A percentile compares a stretch with the other conserved stretches of the same genome.
Evolutionary conservation across 2,113 vertebrate species (phyloP).

Genomic region (Cettia cetti): DNA sequence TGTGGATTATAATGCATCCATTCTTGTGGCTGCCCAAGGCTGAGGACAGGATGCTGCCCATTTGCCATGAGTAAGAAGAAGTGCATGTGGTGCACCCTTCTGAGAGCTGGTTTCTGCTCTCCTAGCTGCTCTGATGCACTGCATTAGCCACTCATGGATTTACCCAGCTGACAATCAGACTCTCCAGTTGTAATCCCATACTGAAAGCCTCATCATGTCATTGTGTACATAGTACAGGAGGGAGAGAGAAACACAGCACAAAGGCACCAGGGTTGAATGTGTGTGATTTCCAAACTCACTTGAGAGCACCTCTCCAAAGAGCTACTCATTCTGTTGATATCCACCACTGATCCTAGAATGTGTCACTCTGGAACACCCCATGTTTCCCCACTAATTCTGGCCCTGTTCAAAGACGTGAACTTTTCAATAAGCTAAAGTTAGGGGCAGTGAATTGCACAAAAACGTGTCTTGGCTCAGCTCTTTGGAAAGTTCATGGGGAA

Average conservation of each 20-base stretch:
- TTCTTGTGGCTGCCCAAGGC: not conserved
- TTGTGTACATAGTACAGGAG: not conserved
- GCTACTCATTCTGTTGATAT: not conserved
- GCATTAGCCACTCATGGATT: not conserved
- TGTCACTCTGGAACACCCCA: not conserved
- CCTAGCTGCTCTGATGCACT: not conserved
- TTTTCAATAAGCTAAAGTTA: not conserved
- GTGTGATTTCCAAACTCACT: not conserved
- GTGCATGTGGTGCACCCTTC: fast-evolving
- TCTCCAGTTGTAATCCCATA: not conserved
- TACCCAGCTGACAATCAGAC: not conserved
- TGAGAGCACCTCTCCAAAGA: not conserved
- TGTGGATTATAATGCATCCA: not conserved
- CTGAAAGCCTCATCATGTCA: not conserved
- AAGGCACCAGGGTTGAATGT: not conserved
- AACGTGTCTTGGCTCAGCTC: not conserved
- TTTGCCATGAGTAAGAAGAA: not conserved
- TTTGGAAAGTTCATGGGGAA: not conserved
- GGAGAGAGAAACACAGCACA: not conserved
- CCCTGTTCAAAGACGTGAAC: not conserved
- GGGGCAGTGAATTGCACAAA: not conserved
- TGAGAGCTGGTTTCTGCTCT: not conserved
- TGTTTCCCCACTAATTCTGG: not conserved
- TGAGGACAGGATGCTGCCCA: not conserved
- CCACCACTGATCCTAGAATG: not conserved